phyloP scores from a whole-genome alignment of 2,113 vertebrate genomes.

The Embiotoca jacksoni region DNA sequence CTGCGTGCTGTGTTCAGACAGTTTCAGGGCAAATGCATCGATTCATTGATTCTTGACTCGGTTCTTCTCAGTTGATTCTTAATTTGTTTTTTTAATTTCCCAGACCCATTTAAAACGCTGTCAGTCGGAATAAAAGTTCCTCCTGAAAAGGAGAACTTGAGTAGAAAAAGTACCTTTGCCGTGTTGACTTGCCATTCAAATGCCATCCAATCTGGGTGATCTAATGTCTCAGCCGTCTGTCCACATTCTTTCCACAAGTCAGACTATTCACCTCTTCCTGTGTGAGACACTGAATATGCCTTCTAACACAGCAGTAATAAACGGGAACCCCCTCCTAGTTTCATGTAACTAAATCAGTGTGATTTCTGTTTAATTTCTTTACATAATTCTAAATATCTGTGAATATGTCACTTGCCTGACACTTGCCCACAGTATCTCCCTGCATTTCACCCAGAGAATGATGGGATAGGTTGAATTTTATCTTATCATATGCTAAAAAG shows the following conservation, averaged over 20 bases:
- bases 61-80: neutral
- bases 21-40: neutral
- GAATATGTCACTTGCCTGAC: neutral
- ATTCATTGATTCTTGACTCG: neutral
- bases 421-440: neutral
- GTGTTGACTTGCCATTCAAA: too few species aligned
- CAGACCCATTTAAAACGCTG: too few species aligned
- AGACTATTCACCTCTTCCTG: neutral
- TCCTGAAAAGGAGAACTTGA: too few species aligned
- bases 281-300: neutral
- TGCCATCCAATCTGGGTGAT: neutral
- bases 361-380: neutral
- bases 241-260: neutral
- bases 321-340: neutral
- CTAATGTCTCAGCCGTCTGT: neutral
- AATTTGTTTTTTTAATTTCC: too few species aligned
- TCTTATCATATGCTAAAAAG: too few species aligned
- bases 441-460: neutral
- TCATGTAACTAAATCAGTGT: neutral
- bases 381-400: neutral
- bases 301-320: neutral
- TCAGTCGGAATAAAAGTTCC: too few species aligned
- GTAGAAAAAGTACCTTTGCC: neutral
- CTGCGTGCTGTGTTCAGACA: neutral
- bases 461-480: too few species aligned